Evolutionary conservation across 2,113 vertebrate species (phyloP).

Genomic region (Vimba vimba): DNA sequence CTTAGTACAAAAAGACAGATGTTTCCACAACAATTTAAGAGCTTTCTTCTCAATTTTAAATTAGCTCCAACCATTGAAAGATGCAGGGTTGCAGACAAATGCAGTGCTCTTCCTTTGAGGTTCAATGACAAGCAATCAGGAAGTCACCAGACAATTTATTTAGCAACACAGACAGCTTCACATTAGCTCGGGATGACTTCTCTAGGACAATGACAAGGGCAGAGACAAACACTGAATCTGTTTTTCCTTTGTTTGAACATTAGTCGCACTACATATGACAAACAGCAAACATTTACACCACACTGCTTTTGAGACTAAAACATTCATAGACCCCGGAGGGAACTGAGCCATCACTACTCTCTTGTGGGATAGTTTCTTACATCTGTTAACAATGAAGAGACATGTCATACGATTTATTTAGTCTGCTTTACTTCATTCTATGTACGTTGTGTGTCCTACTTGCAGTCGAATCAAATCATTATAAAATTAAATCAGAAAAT

Average conservation of each 20-base stretch:
- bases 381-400: conserved; percentile 11
- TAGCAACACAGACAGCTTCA: neutral
- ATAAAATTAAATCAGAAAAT: neutral
- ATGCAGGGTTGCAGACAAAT: neutral
- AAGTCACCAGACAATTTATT: conserved; percentile 16
- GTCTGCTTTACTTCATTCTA: conserved; percentile 14
- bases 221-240: neutral
- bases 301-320: neutral
- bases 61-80: neutral
- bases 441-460: neutral
- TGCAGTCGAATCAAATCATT: neutral
- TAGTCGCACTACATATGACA: neutral
- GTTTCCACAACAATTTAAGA: neutral
- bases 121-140: conserved; percentile 4
- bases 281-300: conserved; percentile 19
- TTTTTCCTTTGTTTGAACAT: neutral
- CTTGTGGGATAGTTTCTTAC: neutral
- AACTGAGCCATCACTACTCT: neutral
- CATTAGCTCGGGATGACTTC: neutral
- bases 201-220: conserved; percentile 5
- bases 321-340: neutral
- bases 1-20: neutral
- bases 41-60: neutral
- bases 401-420: neutral
- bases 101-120: neutral